Percentiles rank a stretch among this genome's conserved stretches.
Conservation (phyloP, 37 sponge, comb jelly and placozoan species). For the Tethya wilhelma region DNA sequence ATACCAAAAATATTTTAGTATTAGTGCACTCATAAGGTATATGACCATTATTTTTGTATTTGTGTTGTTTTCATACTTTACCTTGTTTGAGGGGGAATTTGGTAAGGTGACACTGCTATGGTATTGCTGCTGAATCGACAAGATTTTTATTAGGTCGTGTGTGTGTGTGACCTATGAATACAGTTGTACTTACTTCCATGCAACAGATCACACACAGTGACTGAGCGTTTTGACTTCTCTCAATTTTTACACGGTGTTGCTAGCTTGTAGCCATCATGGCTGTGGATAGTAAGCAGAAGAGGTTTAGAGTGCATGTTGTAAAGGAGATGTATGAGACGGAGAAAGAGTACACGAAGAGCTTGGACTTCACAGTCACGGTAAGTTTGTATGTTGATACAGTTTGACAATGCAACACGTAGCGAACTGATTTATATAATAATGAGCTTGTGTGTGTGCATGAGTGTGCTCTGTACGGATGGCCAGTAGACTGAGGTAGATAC, state of each 20-base stretch:
- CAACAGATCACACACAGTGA: neutral
- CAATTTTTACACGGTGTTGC: neutral
- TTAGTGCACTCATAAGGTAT: no score
- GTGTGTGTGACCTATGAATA: neutral
- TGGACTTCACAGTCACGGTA: conserved; percentile 76
- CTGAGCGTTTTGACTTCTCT: neutral
- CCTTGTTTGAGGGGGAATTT: no score
- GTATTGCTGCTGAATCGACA: no score
- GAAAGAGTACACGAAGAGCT: conserved; percentile 42
- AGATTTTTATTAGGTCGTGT: no score
- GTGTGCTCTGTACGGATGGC: no score
- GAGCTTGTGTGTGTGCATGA: no score
- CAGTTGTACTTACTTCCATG: neutral
- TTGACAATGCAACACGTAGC: neutral
- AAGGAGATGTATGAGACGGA: conserved; percentile 82
- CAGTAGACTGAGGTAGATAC: no score
- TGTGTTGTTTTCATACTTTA: no score
- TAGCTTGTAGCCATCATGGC: conserved; percentile 34
- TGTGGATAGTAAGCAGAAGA: conserved; percentile 54
- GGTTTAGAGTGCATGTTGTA: conserved; percentile 70
- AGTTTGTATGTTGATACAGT: no score
- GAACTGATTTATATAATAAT: neutral
- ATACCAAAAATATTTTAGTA: no score
- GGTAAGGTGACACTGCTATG: no score
- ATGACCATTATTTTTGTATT: no score